Conservation (phyloP, 2,113 vertebrate genomes). For the Cephalopholis sonnerati region DNA sequence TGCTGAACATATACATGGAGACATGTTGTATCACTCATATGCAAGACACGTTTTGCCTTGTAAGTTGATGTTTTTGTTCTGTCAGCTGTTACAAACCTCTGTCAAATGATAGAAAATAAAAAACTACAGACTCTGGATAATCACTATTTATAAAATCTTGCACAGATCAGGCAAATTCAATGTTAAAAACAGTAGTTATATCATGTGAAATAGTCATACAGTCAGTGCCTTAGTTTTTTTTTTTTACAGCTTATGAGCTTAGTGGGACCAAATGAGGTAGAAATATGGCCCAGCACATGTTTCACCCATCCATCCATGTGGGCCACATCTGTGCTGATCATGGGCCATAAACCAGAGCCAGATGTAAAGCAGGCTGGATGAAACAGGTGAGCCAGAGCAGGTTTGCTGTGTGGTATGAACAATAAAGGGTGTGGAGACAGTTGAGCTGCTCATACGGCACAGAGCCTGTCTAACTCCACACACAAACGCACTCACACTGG, state of each 20-base stretch:
- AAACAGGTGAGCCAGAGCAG: constrained; percentile 20
- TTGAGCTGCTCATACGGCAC: not conserved
- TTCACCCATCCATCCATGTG: not conserved
- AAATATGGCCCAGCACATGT: not conserved
- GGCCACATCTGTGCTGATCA: not conserved
- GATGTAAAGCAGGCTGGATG: not conserved
- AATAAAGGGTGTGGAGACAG: constrained; percentile 54
- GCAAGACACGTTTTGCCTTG: not conserved
- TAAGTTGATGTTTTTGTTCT: not conserved
- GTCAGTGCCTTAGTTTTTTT: not conserved
- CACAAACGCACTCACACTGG: not conserved
- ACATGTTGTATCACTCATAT: not conserved
- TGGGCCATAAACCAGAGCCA: not conserved
- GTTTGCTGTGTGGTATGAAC: constrained; percentile 4
- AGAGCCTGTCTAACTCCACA: constrained; percentile 22
- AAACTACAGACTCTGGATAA: not conserved
- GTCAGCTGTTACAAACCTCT: not conserved
- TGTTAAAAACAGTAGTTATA: not conserved
- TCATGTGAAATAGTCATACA: not conserved
- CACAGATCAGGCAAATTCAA: not conserved
- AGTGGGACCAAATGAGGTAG: not conserved
- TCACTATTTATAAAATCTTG: not conserved
- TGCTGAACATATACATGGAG: not conserved
- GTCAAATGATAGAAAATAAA: constrained; percentile 29
- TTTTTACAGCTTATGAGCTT: not conserved